These are phyloP conservation scores for Motacilla tschutschensis DNA, from an alignment of 2,113 vertebrate species.

Conservation along the genomic window DNA sequence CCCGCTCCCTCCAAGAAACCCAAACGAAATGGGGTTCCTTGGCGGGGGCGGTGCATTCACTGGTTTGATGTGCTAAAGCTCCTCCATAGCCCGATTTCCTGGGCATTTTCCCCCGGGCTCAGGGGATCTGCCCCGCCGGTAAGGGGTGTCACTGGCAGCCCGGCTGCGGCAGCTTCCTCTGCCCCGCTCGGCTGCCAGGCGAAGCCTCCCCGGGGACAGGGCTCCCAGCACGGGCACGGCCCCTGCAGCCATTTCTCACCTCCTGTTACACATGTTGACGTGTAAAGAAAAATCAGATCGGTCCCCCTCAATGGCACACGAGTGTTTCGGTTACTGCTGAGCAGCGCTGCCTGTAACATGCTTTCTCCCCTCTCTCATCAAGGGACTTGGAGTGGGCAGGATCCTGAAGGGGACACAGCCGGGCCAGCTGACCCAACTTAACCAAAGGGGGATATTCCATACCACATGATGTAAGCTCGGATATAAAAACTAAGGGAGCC, in stretches of 20 bases:
- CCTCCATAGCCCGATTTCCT: background rate
- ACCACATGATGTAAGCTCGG: background rate
- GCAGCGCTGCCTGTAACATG: too few species aligned
- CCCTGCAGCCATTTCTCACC: rapidly evolving
- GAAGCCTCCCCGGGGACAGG: background rate
- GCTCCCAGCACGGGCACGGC: background rate
- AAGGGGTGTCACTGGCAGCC: too few species aligned
- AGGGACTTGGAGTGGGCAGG: background rate
- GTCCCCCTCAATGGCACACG: too few species aligned
- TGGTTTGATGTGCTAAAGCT: background rate
- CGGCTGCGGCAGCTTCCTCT: background rate
- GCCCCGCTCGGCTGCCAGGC: background rate
- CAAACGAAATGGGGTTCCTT: too few species aligned
- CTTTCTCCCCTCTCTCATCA: background rate
- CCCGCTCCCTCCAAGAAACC: background rate
- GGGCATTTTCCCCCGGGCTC: background rate
- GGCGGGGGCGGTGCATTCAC: background rate
- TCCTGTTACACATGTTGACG: rapidly evolving
- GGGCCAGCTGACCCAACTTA: background rate
- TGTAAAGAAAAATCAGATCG: too few species aligned
- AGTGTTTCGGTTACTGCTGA: too few species aligned
- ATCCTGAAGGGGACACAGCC: too few species aligned
- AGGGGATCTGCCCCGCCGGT: too few species aligned
- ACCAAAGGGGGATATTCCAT: background rate
- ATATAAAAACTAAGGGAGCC: background rate